phyloP scores from a whole-genome alignment of 2,113 vertebrate species.

The Uria aalge region DNA sequence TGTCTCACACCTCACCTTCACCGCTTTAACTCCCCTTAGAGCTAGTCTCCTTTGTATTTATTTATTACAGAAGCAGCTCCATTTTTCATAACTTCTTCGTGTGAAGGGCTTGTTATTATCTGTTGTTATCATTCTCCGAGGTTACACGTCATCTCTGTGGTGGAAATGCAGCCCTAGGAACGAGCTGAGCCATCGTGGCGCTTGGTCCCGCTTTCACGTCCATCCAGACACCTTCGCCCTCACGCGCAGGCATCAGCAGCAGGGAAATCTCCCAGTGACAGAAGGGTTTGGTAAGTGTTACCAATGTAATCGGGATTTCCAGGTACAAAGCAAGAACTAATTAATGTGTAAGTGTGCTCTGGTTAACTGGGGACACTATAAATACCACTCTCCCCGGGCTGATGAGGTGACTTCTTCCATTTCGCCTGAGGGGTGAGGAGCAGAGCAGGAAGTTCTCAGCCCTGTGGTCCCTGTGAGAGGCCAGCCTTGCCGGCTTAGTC shows the following conservation, averaged over 20 bases:
- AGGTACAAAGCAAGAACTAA: background rate
- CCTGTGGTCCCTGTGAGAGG: background rate
- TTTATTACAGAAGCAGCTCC: background rate
- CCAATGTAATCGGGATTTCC: background rate
- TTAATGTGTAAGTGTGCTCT: background rate
- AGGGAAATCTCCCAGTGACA: background rate
- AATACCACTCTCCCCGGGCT: background rate
- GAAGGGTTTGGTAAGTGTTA: background rate
- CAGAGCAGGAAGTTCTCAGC: background rate
- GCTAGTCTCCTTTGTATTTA: background rate
- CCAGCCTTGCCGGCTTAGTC: background rate
- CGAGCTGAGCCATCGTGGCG: background rate
- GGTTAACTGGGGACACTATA: background rate
- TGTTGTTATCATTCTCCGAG: background rate
- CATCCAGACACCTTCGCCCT: background rate
- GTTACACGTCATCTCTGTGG: background rate
- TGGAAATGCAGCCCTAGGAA: background rate
- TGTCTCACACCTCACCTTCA: background rate
- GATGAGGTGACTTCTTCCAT: background rate
- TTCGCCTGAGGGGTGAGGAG: background rate
- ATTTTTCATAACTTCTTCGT: background rate
- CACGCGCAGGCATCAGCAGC: fast-evolving
- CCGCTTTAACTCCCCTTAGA: fast-evolving
- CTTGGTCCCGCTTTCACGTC: fast-evolving
- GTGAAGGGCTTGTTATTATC: background rate